These are phyloP conservation scores for Stegophylla sp. DNA, from an alignment of 2,888 invertebrate species.

Conservation along the genomic window DNA sequence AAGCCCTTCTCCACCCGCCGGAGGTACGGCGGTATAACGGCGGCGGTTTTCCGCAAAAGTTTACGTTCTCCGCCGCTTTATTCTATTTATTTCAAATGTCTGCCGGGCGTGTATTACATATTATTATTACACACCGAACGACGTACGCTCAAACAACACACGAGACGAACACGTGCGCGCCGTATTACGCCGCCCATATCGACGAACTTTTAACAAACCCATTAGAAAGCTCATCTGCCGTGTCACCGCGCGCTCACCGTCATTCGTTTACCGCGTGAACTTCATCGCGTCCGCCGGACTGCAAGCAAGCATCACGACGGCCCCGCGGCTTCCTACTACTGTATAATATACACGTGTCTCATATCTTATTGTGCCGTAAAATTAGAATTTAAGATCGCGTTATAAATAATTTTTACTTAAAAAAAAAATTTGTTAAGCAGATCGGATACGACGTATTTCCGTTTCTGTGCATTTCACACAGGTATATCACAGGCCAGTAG, in stretches of 20 bases:
- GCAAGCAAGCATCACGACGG: too few relatives aligned
- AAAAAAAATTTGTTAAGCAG: too few relatives aligned
- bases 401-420: too few relatives aligned
- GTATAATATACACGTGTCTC: too few relatives aligned
- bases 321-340: not conserved
- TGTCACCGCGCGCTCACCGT: not conserved
- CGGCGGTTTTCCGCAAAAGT: not conserved
- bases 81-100: constrained; percentile 15
- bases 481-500: too few relatives aligned
- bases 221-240: constrained; percentile 30
- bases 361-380: too few relatives aligned
- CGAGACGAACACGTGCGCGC: not conserved
- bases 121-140: too few relatives aligned
- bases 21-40: too few relatives aligned
- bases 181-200: constrained; percentile 2
- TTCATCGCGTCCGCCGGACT: constrained; percentile 1
- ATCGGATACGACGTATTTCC: not conserved
- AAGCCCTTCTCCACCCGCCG: not conserved
- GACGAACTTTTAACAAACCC: constrained; percentile 45
- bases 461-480: too few relatives aligned
- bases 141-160: not conserved
- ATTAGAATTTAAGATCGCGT: too few relatives aligned
- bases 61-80: constrained; percentile 5
- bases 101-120: too few relatives aligned
- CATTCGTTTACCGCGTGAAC: not conserved